phyloP scores from a whole-genome alignment of 1,140 invertebrate species.

The Bicyclus anynana region DNA sequence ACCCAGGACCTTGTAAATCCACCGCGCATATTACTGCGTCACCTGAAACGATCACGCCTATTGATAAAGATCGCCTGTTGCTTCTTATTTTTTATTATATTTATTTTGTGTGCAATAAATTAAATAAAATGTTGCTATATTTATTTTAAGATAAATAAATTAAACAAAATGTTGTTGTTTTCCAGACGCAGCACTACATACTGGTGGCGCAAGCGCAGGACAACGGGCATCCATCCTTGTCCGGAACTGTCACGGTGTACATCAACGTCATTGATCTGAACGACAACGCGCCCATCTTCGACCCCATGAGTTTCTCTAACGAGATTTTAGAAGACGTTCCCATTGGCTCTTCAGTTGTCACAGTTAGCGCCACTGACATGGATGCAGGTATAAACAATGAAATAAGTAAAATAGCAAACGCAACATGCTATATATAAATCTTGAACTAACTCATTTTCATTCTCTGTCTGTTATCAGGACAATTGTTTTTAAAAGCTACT shows the following conservation, averaged over 20 bases:
- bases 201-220: constrained; percentile 95
- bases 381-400: constrained; percentile 85
- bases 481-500: no score
- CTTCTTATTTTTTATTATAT: no score
- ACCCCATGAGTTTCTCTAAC: constrained; percentile 91
- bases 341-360: constrained; percentile 86
- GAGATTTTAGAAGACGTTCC: constrained; percentile 93
- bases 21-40: no score
- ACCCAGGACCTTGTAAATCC: no score
- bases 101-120: no score
- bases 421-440: no score
- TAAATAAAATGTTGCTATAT: no score
- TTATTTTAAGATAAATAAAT: no score
- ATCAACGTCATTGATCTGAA: constrained; percentile 96
- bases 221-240: constrained; percentile 90
- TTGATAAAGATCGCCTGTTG: no score
- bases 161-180: constrained; percentile 10
- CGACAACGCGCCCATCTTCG: constrained; percentile 95
- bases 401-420: constrained; percentile 6
- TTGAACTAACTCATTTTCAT: no score
- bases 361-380: constrained; percentile 92
- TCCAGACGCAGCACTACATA: constrained; percentile 96
- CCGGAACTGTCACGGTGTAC: constrained; percentile 93
- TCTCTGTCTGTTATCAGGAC: no score
- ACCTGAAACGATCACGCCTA: no score